A percentile compares a stretch with the other conserved stretches of the same genome.
phyloP scores from a whole-genome alignment of 2,113 vertebrate species.

The Hiodon tergisus region DNA sequence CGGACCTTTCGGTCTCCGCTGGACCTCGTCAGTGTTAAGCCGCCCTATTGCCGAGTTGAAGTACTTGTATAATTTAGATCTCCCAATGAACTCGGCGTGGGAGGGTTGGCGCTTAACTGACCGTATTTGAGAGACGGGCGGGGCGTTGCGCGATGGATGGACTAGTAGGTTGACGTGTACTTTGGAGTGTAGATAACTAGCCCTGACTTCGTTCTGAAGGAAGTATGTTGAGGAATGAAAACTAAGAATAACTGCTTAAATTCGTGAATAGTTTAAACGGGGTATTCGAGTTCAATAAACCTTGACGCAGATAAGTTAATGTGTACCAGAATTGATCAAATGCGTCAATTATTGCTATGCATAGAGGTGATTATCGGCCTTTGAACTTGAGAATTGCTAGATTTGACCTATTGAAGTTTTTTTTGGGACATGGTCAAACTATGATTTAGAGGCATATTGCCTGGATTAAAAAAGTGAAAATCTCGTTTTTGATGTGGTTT shows the following conservation, averaged over 20 bases:
- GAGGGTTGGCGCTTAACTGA: constrained; percentile 31
- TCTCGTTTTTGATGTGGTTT: too few relatives aligned
- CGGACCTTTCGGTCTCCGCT: neutral
- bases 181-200: constrained; percentile 23
- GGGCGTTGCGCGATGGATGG: constrained; percentile 17
- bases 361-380: constrained; percentile 8
- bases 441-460: neutral
- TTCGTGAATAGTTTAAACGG: too few relatives aligned
- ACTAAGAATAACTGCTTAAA: neutral
- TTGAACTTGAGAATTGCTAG: constrained; percentile 10
- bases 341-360: neutral
- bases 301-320: too few relatives aligned
- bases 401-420: neutral
- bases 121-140: constrained; percentile 36
- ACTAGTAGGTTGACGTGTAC: constrained; percentile 69
- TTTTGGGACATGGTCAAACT: neutral
- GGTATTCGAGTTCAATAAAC: too few relatives aligned
- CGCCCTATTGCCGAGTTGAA: constrained; percentile 37
- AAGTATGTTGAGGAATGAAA: neutral
- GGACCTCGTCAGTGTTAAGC: constrained; percentile 20
- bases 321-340: too few relatives aligned
- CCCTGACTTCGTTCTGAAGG: neutral
- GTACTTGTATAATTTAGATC: constrained; percentile 5
- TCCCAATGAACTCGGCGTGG: constrained; percentile 32
- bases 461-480: too few relatives aligned